Evolutionary conservation across 1,140 invertebrate genomes (phyloP), one percentile per base, ranked within the genome.

Genomic region (Aphis craccivora): DNA sequence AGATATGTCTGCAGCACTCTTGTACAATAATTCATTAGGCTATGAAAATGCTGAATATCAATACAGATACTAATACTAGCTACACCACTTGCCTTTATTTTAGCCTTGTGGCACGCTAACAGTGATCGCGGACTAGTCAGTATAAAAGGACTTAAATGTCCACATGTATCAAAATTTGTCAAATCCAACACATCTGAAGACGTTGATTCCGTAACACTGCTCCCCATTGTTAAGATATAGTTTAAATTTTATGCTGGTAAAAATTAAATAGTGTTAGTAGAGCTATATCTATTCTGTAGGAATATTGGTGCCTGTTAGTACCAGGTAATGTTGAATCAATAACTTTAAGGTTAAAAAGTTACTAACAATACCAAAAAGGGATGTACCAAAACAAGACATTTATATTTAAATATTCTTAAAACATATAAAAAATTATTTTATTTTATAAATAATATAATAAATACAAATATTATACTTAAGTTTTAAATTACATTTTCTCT

Each of bases 51-150:
- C 93, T 93, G 83, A 88, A 30, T n/a, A 40, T 67, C 30, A 90
- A 60, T 30, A n/a, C 43, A 90, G n/a, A 90, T 90, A 90, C 30
- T 4, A 43, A 22, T 25, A 60, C 25, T 43, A 40, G 67, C 37
- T n/a, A 43, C 22, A n/a, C 53, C 40, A 94, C 90, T 94, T 95
- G 96, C 96, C 95, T 96, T 96, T 8, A 96, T 95, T 91, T 95
- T 95, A 51, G 96, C 95, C 94, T 95, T 95, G 18, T 95, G 95
- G 94, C 96, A 96, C 51, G 96, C 96, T 94, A 96, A 96, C 48
- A 96, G 94, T 40, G 96, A 96, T 90, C 96, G 94, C 53, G 96
- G 96, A 94, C 96, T 96, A 11, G 96, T 96, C 60, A 96, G 94
- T 6, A 96, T 95, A 95, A 96, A 96, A 94, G 95, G 95, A 48